Conservation (phyloP, 2,797 vertebrate species). For the Gorsachius magnificus region DNA sequence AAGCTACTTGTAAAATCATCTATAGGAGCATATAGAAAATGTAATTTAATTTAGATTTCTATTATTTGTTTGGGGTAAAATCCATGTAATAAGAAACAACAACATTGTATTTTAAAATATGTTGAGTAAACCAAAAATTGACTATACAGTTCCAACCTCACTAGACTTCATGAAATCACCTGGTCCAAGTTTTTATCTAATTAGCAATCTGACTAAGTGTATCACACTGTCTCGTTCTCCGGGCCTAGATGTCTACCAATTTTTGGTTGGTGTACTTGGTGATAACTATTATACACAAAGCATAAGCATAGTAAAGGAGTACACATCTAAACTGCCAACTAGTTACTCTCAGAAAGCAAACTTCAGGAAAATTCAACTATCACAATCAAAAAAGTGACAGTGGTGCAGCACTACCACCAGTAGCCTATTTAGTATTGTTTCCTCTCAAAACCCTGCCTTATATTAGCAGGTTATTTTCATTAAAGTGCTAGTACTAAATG, state of each 20-base stretch:
- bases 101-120: not conserved
- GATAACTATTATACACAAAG: not conserved
- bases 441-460: not conserved
- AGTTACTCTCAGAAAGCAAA: not conserved
- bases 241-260: not conserved
- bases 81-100: not conserved
- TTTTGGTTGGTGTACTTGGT: not conserved
- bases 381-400: not conserved
- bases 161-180: not conserved
- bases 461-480: not conserved
- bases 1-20: not conserved
- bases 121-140: not conserved
- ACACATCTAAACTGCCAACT: not conserved
- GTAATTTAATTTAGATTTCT: not conserved
- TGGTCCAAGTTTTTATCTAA: not conserved
- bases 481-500: rapidly evolving
- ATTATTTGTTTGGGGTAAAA: not conserved
- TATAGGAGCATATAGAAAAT: not conserved
- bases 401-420: not conserved
- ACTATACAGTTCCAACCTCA: not conserved
- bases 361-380: not conserved
- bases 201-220: not conserved
- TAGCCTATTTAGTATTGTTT: not conserved
- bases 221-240: not conserved
- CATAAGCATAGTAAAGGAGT: not conserved